Evolutionary conservation across 2,888 invertebrate genomes (phyloP).

Genomic region (Oscheius sp.): DNA sequence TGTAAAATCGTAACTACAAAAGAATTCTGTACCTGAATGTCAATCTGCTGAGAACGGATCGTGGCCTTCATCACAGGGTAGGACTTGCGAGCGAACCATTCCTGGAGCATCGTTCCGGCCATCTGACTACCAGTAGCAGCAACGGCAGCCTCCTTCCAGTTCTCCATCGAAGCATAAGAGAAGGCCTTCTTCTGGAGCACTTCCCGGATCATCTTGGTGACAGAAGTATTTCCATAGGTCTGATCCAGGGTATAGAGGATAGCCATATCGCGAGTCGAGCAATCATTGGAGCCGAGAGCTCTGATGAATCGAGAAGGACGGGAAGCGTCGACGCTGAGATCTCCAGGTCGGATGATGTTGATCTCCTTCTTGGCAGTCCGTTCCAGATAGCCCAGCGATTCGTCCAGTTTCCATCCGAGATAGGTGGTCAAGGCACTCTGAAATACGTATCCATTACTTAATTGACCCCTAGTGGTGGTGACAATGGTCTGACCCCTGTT

Average conservation of each 20-base stretch:
- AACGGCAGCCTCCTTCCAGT: conserved; percentile 46
- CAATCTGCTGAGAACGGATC: conserved; percentile 41
- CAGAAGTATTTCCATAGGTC: conserved; percentile 49
- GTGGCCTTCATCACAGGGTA: conserved; percentile 48
- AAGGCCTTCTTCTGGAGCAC: conserved; percentile 51
- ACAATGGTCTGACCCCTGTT: conserved; percentile 12
- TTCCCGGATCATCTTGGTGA: conserved; percentile 50
- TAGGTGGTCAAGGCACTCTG: conserved; percentile 59
- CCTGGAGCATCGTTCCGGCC: conserved; percentile 41
- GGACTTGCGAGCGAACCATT: conserved; percentile 43
- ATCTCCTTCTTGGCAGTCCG: conserved; percentile 38
- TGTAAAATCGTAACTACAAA: background rate
- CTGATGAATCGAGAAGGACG: conserved; percentile 16
- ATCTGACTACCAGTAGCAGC: conserved; percentile 39
- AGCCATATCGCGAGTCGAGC: conserved; percentile 35
- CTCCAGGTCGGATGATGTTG: conserved; percentile 8
- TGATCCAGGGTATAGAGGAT: conserved; percentile 54
- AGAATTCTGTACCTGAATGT: conserved; percentile 35
- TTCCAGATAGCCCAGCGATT: conserved; percentile 51
- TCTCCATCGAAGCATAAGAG: conserved; percentile 44
- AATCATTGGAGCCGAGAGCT: background rate
- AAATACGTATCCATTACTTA: conserved; percentile 8
- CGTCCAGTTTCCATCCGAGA: conserved; percentile 59
- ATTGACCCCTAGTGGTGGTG: background rate
- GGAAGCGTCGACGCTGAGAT: conserved; percentile 19